phyloP scores from a whole-genome alignment of 2,888 invertebrate species.

The Aleiodes testaceus region DNA sequence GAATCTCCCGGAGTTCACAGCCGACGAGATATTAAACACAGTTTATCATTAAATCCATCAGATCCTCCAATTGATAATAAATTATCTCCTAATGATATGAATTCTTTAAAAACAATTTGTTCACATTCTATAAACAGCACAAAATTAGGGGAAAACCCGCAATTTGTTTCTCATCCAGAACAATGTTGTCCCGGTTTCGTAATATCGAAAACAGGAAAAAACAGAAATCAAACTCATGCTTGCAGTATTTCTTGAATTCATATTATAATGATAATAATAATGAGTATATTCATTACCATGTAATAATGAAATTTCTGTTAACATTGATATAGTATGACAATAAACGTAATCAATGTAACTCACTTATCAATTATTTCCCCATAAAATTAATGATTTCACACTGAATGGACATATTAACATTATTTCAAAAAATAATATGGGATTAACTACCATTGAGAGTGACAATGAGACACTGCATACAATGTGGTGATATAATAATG shows the following conservation, averaged over 20 bases:
- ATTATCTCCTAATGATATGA: constrained; percentile 43
- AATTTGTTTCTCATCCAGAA: constrained; percentile 66
- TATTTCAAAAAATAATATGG: constrained; percentile 53
- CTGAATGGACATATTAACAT: background rate
- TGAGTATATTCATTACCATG: background rate
- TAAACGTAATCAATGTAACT: constrained; percentile 15
- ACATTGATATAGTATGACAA: constrained; percentile 31
- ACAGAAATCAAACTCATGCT: constrained; percentile 72
- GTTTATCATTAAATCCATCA: constrained; percentile 46
- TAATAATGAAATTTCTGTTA: constrained; percentile 7
- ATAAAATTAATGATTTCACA: background rate
- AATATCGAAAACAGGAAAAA: constrained; percentile 67
- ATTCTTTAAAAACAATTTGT: constrained; percentile 42
- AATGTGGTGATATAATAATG: constrained; percentile 53
- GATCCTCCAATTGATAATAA: constrained; percentile 52
- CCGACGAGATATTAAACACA: constrained; percentile 52
- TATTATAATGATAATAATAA: constrained; percentile 1
- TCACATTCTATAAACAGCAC: constrained; percentile 43
- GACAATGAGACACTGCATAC: constrained; percentile 52
- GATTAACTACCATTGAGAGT: constrained; percentile 56
- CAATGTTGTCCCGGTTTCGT: constrained; percentile 75
- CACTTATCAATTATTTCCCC: too few relatives aligned
- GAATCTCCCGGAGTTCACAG: constrained; percentile 51
- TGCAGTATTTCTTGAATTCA: constrained; percentile 70
- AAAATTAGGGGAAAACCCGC: constrained; percentile 59